Evolutionary conservation across 2,888 invertebrate species (phyloP), one percentile per base, ranked within the genome.

Genomic region (Drosophila kokeensis): DNA sequence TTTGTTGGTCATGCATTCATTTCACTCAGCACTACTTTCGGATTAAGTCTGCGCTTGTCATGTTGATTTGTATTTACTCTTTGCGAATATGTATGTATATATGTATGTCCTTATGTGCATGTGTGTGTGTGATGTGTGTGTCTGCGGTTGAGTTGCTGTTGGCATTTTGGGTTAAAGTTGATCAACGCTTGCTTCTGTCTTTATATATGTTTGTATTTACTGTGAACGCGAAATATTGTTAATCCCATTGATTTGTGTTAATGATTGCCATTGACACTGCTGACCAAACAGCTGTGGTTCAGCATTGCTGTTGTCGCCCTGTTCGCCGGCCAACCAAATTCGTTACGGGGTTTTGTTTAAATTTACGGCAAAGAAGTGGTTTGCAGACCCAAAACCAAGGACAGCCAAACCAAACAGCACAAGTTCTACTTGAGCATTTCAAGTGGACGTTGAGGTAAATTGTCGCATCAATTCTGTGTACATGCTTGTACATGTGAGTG

Each of bases 21-120:
- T 85, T 79, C 68, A 74, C 65, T 83, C 76, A 83, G 83, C 83
- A 83, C 85, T 83, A 85, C 82, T 83, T 88, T 86, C 68, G 80
- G 88, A 88, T 88, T 85, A 88, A 76, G 81, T 88, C 81, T 76
- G 76, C 68, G 71, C 66, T 73, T 88, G 88, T 88, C 80, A 80
- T 76, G 80, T 80, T 80, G 80, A 88, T 75, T 82, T 87, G 84
- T 87, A 66, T 72, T 83, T 72, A 66, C 82, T 69, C 75, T 57
- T 38, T 65, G 50, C 50, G 64, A 54, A 48, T 64, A 34, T 69
- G 54, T 63, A 54, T 27, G 58, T 59, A 45, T 27, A 42, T 40
- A 29, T 65, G 7, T 40, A 29, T 65, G 7, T 52, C n/a, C 10
- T 2, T 60, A 59, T 67, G 54, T 21, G 21, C 21, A 2, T 18